Evolutionary conservation across 2,888 invertebrate species (phyloP).

Genomic region (Rotaria socialis): DNA sequence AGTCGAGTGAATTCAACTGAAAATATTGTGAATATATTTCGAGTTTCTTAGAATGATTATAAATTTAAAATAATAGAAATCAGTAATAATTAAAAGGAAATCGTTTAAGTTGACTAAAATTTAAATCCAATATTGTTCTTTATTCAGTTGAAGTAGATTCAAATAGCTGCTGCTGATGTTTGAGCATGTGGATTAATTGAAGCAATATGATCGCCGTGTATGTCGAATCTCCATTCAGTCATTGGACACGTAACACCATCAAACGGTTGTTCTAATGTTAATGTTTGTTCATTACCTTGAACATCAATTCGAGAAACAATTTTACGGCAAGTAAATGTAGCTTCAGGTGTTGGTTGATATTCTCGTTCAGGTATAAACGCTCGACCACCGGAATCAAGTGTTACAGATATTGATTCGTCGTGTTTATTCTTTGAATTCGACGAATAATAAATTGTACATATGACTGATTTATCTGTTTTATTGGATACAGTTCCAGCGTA

Average conservation of each 20-base stretch:
- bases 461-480: background rate
- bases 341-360: background rate
- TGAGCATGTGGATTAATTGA: background rate
- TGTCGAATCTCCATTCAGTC: background rate
- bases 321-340: slow-evolving; percentile 4
- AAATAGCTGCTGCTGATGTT: background rate
- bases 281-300: background rate
- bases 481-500: background rate
- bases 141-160: no score
- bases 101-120: no score
- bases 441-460: slow-evolving; percentile 6
- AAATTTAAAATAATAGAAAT: no score
- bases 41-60: no score
- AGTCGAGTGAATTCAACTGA: no score
- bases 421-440: no score
- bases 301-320: background rate
- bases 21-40: no score
- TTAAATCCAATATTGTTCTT: no score
- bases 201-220: background rate
- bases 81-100: no score
- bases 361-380: background rate
- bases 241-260: background rate
- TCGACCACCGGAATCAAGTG: background rate
- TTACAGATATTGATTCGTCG: background rate
- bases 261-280: background rate